Percentiles rank a stretch among this genome's conserved stretches.
These are phyloP conservation scores for Tribolium freemani DNA, from an alignment of 2,888 invertebrate genomes.

Conservation along the genomic window DNA sequence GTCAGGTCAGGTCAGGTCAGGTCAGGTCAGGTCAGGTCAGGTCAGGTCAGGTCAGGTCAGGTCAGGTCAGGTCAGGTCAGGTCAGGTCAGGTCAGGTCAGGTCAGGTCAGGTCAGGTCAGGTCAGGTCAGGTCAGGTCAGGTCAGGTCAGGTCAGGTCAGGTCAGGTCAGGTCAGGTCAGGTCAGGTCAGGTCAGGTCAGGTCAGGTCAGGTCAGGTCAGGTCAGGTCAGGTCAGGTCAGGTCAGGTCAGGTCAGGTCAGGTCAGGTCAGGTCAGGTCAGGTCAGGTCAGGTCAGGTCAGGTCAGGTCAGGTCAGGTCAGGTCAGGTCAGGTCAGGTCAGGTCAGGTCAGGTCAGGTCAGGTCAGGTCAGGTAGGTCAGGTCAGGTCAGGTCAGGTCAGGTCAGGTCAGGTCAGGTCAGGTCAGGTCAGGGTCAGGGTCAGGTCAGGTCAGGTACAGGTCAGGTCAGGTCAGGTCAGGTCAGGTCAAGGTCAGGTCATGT, in stretches of 20 bases:
- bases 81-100: slow-evolving; percentile 27
- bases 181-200: slow-evolving; percentile 37
- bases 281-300: slow-evolving; percentile 37
- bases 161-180: slow-evolving; percentile 40
- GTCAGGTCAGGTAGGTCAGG: slow-evolving; percentile 35
- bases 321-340: slow-evolving; percentile 35
- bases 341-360: slow-evolving; percentile 37
- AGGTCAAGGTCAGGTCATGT: slow-evolving; percentile 39
- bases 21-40: slow-evolving; percentile 27
- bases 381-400: slow-evolving; percentile 32
- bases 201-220: slow-evolving; percentile 42
- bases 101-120: slow-evolving; percentile 27
- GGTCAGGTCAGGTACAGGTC: slow-evolving; percentile 26
- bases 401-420: slow-evolving; percentile 33
- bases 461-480: slow-evolving; percentile 38
- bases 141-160: slow-evolving; percentile 38
- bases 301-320: slow-evolving; percentile 30
- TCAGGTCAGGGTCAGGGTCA: slow-evolving; percentile 31
- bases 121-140: slow-evolving; percentile 32
- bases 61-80: slow-evolving; percentile 27
- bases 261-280: slow-evolving; percentile 41
- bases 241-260: slow-evolving; percentile 42
- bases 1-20: slow-evolving; percentile 26
- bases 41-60: slow-evolving; percentile 27
- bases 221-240: slow-evolving; percentile 42